Percentiles rank a stretch among this genome's conserved stretches.
Conservation (phyloP, 2,113 vertebrate genomes). For the Scopus umbretta region DNA sequence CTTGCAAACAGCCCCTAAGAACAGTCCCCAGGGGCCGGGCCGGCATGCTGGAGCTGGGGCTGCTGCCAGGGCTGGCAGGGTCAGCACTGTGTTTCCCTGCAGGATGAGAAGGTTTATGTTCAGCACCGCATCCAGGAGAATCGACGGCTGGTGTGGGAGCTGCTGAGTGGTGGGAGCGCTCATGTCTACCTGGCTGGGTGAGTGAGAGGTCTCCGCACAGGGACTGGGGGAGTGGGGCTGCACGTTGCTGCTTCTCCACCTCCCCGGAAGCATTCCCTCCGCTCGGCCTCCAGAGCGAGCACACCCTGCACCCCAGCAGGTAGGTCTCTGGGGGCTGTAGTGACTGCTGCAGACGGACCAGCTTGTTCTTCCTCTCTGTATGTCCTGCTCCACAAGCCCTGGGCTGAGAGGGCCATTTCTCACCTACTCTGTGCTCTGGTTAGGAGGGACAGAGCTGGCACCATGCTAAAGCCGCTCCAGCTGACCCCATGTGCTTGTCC, state of each 20-base stretch:
- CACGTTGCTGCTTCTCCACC: not conserved
- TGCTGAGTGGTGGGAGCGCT: slow-evolving; percentile 70
- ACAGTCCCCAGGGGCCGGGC: not conserved
- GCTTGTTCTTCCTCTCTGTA: not conserved
- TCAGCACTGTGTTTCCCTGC: not conserved
- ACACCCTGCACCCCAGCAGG: not conserved
- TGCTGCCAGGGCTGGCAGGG: not conserved
- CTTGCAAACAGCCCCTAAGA: not conserved
- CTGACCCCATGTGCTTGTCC: fast-evolving
- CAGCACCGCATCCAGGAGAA: slow-evolving; percentile 85
- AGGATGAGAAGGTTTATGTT: slow-evolving; percentile 92
- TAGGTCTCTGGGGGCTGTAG: not conserved
- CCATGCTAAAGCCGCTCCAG: not conserved
- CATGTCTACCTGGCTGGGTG: slow-evolving; percentile 92
- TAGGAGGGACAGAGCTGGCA: not conserved
- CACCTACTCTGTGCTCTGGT: not conserved
- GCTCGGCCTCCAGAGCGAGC: not conserved
- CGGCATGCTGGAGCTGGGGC: not conserved
- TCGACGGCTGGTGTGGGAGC: slow-evolving; percentile 80
- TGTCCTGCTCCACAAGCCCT: not conserved
- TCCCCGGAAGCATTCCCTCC: fast-evolving
- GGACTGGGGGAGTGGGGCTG: not conserved
- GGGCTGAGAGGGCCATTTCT: not conserved
- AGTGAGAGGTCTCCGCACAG: slow-evolving; percentile 5
- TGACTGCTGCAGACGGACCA: not conserved